Percentiles rank a stretch among this genome's conserved stretches.
These are phyloP conservation scores for Oxycera nigricornis DNA, from an alignment of 2,888 invertebrate genomes.

Conservation along the genomic window DNA sequence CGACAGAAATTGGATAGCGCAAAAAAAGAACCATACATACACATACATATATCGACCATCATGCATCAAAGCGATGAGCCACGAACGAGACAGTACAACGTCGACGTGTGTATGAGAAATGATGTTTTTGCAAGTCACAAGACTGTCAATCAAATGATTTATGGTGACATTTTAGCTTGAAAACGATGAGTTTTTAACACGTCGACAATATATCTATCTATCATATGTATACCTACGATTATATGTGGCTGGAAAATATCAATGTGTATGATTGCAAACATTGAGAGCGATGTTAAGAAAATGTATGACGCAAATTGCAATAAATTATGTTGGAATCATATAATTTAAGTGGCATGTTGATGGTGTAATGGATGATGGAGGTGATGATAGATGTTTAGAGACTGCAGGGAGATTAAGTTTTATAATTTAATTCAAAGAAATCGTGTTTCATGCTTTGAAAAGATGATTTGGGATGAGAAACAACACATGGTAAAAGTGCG, in stretches of 20 bases:
- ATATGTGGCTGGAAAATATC: neutral
- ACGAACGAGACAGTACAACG: constrained; percentile 13
- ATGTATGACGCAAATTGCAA: constrained; percentile 6
- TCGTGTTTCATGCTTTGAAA: too few species aligned
- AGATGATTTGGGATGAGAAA: too few species aligned
- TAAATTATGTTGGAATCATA: constrained; percentile 14
- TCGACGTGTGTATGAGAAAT: constrained; percentile 26
- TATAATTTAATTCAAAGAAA: too few species aligned
- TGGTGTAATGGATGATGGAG: neutral
- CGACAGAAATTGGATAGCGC: neutral
- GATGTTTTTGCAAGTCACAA: constrained; percentile 37
- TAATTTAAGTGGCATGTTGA: neutral
- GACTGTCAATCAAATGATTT: constrained; percentile 37
- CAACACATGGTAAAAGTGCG: too few species aligned
- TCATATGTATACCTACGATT: neutral
- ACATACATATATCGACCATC: neutral
- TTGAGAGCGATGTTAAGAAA: constrained; percentile 5
- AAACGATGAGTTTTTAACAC: constrained; percentile 37
- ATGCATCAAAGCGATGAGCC: constrained; percentile 27
- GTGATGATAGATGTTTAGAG: too few species aligned
- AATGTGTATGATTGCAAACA: neutral
- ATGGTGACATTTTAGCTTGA: constrained; percentile 35
- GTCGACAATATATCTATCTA: neutral
- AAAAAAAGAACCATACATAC: neutral
- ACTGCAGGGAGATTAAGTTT: too few species aligned